phyloP scores from a whole-genome alignment of 2,113 vertebrate genomes.

The Geococcyx californianus region DNA sequence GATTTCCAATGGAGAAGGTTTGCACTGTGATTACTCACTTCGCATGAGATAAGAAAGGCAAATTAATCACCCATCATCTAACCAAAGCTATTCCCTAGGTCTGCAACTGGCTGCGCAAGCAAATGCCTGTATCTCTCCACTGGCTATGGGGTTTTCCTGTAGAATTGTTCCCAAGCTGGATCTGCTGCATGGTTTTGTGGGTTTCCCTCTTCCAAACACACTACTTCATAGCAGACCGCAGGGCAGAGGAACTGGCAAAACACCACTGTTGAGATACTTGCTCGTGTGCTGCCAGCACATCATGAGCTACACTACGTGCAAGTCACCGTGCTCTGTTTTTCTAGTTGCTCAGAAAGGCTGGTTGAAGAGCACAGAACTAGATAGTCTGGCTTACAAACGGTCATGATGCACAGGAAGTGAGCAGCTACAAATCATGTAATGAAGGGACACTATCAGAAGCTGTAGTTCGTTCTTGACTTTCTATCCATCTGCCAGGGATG shows the following conservation, averaged over 20 bases:
- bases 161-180: background rate
- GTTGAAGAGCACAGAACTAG: background rate
- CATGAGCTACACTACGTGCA: background rate
- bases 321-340: background rate
- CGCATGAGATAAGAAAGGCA: background rate
- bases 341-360: background rate
- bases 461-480: background rate
- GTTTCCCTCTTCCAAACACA: background rate
- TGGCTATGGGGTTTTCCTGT: background rate
- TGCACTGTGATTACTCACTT: background rate
- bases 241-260: background rate
- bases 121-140: background rate
- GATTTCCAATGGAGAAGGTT: background rate
- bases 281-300: background rate
- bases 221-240: accelerated
- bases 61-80: background rate
- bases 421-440: background rate
- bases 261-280: background rate
- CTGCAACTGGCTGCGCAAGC: background rate
- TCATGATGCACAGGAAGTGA: background rate
- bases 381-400: background rate
- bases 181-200: background rate
- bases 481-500: background rate
- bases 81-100: background rate
- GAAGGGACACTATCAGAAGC: background rate